Conservation (phyloP, 2,888 invertebrate species). For the Epinotia brunnichana region DNA sequence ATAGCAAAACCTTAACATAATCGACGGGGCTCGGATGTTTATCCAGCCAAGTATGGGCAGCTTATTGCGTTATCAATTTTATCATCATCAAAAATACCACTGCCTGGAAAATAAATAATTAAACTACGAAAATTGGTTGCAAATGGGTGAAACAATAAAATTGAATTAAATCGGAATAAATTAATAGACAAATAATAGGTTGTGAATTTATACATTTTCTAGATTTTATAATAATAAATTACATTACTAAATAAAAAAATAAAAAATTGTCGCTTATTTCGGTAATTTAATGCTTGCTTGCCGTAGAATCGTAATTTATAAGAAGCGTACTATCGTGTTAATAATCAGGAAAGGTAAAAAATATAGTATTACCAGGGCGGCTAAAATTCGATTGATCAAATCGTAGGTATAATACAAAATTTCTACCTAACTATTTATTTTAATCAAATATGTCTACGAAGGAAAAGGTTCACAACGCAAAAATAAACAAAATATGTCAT, state of each 20-base stretch:
- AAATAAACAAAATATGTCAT: not conserved
- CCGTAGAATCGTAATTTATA: constrained; percentile 47
- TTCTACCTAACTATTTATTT: too few species aligned
- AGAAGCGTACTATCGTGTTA: constrained; percentile 36
- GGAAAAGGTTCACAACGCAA: not conserved
- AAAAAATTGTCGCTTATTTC: constrained; percentile 54
- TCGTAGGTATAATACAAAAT: too few species aligned
- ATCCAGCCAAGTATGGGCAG: not conserved
- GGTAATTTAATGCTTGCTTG: constrained; percentile 66
- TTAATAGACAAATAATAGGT: constrained; percentile 81
- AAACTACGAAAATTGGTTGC: constrained; percentile 55
- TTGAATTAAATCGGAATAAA: constrained; percentile 54
- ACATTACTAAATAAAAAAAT: constrained; percentile 59
- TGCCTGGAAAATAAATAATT: constrained; percentile 34
- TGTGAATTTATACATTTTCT: constrained; percentile 84
- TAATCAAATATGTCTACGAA: not conserved
- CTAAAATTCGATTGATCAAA: too few species aligned
- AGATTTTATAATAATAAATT: constrained; percentile 77
- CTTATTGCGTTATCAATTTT: not conserved
- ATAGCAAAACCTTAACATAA: not conserved
- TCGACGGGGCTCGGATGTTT: not conserved
- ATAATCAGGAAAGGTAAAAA: not conserved
- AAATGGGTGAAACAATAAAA: constrained; percentile 53
- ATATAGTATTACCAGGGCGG: not conserved
- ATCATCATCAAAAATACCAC: not conserved